These are phyloP conservation scores for Pseudonaja textilis DNA, from an alignment of 2,113 vertebrate species.

Conservation along the genomic window DNA sequence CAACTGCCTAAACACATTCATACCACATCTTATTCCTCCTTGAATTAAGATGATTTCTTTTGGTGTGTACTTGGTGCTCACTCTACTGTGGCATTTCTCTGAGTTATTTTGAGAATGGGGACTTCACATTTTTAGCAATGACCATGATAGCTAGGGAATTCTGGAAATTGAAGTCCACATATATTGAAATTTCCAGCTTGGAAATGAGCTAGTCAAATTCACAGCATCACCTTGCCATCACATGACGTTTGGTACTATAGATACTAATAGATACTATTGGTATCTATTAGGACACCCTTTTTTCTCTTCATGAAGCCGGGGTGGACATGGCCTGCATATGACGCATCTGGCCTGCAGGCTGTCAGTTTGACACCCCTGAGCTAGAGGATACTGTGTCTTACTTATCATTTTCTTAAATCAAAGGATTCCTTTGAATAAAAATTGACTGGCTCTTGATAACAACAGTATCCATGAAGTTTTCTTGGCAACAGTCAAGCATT, in stretches of 20 bases:
- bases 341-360: too few relatives aligned
- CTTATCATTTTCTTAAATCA: neutral
- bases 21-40: neutral
- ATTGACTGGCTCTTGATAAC: neutral
- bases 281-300: too few relatives aligned
- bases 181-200: neutral
- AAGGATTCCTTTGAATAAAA: neutral
- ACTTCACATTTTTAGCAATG: neutral
- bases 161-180: neutral
- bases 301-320: too few relatives aligned
- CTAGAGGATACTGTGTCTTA: neutral
- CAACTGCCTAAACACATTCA: neutral
- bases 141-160: neutral
- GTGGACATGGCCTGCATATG: too few relatives aligned
- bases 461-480: neutral
- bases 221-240: too few relatives aligned
- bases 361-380: too few relatives aligned
- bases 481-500: neutral
- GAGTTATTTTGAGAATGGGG: neutral
- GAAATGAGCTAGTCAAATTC: neutral
- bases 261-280: too few relatives aligned
- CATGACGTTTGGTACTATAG: too few relatives aligned
- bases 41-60: neutral
- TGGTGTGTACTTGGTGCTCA: neutral
- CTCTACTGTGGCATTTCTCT: neutral